phyloP scores from a whole-genome alignment of 1,140 invertebrate genomes.

The Lasioglossum albipes region DNA sequence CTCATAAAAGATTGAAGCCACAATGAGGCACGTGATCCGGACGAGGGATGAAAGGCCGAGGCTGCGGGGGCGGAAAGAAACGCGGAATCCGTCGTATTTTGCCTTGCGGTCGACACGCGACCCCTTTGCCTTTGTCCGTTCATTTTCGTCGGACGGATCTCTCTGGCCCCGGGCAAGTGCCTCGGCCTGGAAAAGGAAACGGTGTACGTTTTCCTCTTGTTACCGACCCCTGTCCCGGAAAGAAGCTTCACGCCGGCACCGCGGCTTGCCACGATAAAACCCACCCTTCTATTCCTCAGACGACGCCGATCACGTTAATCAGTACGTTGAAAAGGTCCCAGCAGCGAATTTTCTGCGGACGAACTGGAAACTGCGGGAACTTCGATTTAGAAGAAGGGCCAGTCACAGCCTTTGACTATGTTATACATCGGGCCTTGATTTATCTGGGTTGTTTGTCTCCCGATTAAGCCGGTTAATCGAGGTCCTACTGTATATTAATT shows the following conservation, averaged over 20 bases:
- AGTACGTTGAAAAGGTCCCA: not conserved
- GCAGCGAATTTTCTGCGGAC: too few species aligned
- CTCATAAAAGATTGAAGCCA: slow-evolving; percentile 41
- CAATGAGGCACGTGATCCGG: slow-evolving; percentile 13
- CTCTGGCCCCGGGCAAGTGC: not conserved
- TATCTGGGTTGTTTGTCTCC: too few species aligned
- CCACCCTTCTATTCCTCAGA: too few species aligned
- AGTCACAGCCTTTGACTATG: too few species aligned
- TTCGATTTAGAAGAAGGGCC: too few species aligned
- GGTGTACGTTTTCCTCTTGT: not conserved
- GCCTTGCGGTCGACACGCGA: slow-evolving; percentile 37
- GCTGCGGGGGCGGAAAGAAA: not conserved
- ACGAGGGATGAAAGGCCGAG: not conserved
- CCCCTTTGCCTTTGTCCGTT: slow-evolving; percentile 37
- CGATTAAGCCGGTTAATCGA: too few species aligned
- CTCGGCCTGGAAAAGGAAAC: slow-evolving; percentile 15
- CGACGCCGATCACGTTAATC: not conserved
- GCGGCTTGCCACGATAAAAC: not conserved
- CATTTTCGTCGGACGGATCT: slow-evolving; percentile 18
- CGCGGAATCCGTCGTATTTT: slow-evolving; percentile 8
- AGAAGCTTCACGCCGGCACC: not conserved
- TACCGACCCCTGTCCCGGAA: not conserved
- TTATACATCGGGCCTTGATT: too few species aligned
- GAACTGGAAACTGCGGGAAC: too few species aligned
- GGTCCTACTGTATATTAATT: too few species aligned